Base-by-base conservation (phyloP, 2,113 vertebrate genomes). In the Plotosus lineatus region DNA sequence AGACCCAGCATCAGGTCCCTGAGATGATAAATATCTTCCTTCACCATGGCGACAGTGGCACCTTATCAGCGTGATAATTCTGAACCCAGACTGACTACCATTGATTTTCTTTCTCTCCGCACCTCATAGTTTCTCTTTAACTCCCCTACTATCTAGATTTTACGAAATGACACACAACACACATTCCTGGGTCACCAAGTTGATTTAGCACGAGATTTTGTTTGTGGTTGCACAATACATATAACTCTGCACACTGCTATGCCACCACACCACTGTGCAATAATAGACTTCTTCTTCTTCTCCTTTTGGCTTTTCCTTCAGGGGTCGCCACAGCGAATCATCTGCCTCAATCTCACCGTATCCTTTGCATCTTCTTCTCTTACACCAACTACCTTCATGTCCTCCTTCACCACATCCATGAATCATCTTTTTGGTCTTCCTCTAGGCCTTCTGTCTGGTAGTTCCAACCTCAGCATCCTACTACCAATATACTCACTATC, bases 51-150 rank as follows among this genome's bases (percentile, higher is more conserved):
- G 23, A 28, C 46, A 21, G 63, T 55, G 2, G 56, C 2, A 33
- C 15, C 15, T 73, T 61, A n/a, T 56, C 50, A 15, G 26, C 50
- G 38, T 73, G 74, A 50, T 48, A 66, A 61, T n/a, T 28, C 58
- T 17, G 65, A 85, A 63, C 21, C 19, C 38, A 58, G 74, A 44
- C 38, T 44, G 12, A 79, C 33, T 76, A 26, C 51, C 4, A n/a
- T n/a, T 14, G 44, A 61, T 5, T 65, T 31, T 36, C 58, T 61
- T 31, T 61, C 58, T 61, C 58, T 61, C 15, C 28, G 10, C 28
- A 23, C n/a, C 51, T n/a, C 56, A 3, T 4, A 28, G n/a, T 58
- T 4, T 58, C 56, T 14, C 11, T 26, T 11, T 58, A 12, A n/a
- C n/a, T n/a, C 21, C 23, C 53, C n/a, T 15, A 10, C 21, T 51